A percentile compares a stretch with the other conserved stretches of the same genome.
Evolutionary conservation across 2,113 vertebrate species (phyloP).

Genomic region (Silurus asotus): DNA sequence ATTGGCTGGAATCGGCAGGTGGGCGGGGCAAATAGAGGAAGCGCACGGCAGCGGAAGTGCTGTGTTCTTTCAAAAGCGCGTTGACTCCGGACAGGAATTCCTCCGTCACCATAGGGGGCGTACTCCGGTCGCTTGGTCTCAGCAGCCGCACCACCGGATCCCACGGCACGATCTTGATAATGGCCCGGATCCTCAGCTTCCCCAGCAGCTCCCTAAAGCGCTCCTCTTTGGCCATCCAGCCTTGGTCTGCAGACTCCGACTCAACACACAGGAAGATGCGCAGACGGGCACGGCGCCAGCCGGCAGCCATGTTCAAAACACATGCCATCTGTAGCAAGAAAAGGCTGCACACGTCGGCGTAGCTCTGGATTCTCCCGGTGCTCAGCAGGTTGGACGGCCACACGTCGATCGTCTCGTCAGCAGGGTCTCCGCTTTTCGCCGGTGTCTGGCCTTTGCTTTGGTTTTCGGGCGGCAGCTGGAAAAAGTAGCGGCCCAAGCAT

Average conservation of each 20-base stretch:
- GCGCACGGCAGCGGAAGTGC: constrained; percentile 74
- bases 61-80: constrained; percentile 67
- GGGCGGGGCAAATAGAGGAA: constrained; percentile 88
- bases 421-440: constrained; percentile 54
- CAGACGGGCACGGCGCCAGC: constrained; percentile 84
- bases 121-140: constrained; percentile 38
- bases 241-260: constrained; percentile 72
- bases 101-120: constrained; percentile 44
- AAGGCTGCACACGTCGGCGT: constrained; percentile 85
- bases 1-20: constrained; percentile 67
- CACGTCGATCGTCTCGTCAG: constrained; percentile 77
- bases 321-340: constrained; percentile 92
- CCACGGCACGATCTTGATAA: constrained; percentile 84
- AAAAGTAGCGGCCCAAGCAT: constrained; percentile 82
- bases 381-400: constrained; percentile 88
- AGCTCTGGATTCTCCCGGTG: constrained; percentile 71
- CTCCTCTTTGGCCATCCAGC: constrained; percentile 81
- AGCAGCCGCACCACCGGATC: constrained; percentile 72
- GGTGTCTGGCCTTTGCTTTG: constrained; percentile 48
- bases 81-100: constrained; percentile 70
- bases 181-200: constrained; percentile 83
- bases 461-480: constrained; percentile 68
- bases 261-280: constrained; percentile 87
- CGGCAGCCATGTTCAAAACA: constrained; percentile 85
- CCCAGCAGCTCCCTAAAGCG: constrained; percentile 79